Percentiles rank a stretch among this genome's conserved stretches.
Conservation (phyloP, 2,888 invertebrate genomes). For the Synergus japonicus region DNA sequence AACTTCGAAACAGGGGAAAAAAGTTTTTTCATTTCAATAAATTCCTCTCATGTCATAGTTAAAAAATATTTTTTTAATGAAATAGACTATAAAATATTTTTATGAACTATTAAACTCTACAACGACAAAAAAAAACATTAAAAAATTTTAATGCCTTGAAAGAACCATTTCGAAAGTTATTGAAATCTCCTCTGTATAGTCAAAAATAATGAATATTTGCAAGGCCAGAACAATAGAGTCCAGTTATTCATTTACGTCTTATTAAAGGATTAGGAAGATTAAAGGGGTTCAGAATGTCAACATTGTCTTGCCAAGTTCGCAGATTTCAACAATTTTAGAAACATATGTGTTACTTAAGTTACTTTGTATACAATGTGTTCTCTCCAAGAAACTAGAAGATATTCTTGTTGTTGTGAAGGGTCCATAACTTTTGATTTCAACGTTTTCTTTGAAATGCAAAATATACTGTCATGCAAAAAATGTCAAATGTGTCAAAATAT, state of each 20-base stretch:
- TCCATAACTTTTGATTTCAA: neutral
- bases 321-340: conserved; percentile 15
- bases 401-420: neutral
- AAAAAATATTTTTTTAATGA: neutral
- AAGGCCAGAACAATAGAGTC: neutral
- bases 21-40: conserved; percentile 32
- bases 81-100: neutral
- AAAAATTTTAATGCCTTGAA: too few relatives aligned
- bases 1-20: neutral
- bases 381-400: conserved; percentile 1
- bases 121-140: too few relatives aligned
- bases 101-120: neutral
- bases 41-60: neutral
- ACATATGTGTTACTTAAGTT: conserved; percentile 16
- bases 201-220: conserved; percentile 5
- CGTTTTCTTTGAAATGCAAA: too few relatives aligned
- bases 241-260: neutral
- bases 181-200: neutral
- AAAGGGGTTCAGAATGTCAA: conserved; percentile 16
- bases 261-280: conserved; percentile 24
- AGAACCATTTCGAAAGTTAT: too few relatives aligned
- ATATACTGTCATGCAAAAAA: too few relatives aligned
- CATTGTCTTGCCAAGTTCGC: conserved; percentile 5
- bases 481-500: neutral
- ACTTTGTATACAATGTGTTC: conserved; percentile 10